These are phyloP conservation scores for Platysteira castanea DNA, from an alignment of 2,113 vertebrate species.

Conservation along the genomic window DNA sequence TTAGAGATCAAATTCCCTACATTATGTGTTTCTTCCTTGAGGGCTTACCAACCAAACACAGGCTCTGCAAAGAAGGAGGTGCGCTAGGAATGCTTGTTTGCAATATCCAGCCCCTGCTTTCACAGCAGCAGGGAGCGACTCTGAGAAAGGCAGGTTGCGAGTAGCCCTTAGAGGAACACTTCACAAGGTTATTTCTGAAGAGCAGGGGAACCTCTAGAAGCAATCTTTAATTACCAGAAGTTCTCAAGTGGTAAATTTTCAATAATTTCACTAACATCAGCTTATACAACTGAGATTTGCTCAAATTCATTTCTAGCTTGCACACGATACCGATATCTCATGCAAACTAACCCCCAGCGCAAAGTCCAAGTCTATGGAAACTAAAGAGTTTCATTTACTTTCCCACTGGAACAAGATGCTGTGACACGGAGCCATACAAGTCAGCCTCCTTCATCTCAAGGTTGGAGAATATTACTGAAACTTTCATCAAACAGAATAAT, in stretches of 20 bases:
- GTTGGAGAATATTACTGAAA: conserved; percentile 52
- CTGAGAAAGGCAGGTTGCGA: background rate
- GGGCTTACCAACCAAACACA: conserved; percentile 36
- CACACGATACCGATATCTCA: background rate
- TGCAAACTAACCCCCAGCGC: conserved; percentile 34
- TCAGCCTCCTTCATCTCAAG: conserved; percentile 45
- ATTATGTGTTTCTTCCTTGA: conserved; percentile 30
- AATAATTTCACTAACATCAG: conserved; percentile 53
- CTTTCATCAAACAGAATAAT: conserved; percentile 54
- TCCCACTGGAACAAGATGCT: conserved; percentile 16
- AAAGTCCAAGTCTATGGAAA: conserved; percentile 21
- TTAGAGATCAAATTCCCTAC: conserved; percentile 52
- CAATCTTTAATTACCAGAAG: conserved; percentile 49
- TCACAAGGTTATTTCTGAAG: conserved; percentile 41
- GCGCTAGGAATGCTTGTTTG: background rate
- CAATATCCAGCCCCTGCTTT: background rate
- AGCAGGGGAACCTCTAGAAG: background rate
- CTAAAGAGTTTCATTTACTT: conserved; percentile 40
- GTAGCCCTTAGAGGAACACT: background rate
- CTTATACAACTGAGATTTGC: conserved; percentile 43
- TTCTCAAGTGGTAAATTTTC: conserved; percentile 55
- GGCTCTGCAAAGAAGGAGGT: background rate
- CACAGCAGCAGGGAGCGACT: background rate
- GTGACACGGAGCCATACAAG: background rate
- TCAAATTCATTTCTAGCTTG: conserved; percentile 33